Conservation (phyloP, 2,113 vertebrate species). For the Leptodactylus fuscus region DNA sequence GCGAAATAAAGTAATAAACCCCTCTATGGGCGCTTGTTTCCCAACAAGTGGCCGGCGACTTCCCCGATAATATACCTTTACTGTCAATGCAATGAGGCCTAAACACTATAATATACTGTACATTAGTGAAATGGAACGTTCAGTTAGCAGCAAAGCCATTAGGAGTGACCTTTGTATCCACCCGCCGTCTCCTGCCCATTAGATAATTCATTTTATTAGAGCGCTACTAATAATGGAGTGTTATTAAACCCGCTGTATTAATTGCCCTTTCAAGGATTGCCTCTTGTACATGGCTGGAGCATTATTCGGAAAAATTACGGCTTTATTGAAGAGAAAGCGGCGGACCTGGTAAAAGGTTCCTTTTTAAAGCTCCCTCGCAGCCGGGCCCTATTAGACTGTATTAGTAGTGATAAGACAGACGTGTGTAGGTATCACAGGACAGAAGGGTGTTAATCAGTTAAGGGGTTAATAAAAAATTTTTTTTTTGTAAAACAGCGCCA, state of each 20-base stretch:
- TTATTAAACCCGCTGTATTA: conserved; percentile 46
- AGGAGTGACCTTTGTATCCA: conserved; percentile 16
- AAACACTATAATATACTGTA: not conserved
- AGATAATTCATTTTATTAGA: conserved; percentile 46
- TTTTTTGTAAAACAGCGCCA: too few species aligned
- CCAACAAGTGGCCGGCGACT: conserved; percentile 25
- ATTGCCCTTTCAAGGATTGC: conserved; percentile 22
- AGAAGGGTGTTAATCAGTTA: too few species aligned
- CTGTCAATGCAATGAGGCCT: conserved; percentile 11
- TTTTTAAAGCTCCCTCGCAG: not conserved
- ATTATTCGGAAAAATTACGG: conserved; percentile 6
- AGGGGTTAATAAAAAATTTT: too few species aligned
- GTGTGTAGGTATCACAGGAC: too few species aligned
- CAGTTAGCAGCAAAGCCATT: conserved; percentile 4
- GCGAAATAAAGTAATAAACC: not conserved
- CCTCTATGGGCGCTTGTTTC: not conserved
- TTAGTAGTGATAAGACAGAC: not conserved
- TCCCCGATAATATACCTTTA: conserved; percentile 14
- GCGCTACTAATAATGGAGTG: conserved; percentile 32
- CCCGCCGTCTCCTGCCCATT: conserved; percentile 27
- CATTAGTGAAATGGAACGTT: conserved; percentile 41
- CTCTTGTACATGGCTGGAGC: not conserved
- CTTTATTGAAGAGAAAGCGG: not conserved
- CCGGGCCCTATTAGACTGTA: not conserved
- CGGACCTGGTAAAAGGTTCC: not conserved